Percentiles rank a stretch among this genome's conserved stretches.
Evolutionary conservation across 2,797 vertebrate genomes (phyloP).

Genomic region (Petrocephalus schoutedeni): DNA sequence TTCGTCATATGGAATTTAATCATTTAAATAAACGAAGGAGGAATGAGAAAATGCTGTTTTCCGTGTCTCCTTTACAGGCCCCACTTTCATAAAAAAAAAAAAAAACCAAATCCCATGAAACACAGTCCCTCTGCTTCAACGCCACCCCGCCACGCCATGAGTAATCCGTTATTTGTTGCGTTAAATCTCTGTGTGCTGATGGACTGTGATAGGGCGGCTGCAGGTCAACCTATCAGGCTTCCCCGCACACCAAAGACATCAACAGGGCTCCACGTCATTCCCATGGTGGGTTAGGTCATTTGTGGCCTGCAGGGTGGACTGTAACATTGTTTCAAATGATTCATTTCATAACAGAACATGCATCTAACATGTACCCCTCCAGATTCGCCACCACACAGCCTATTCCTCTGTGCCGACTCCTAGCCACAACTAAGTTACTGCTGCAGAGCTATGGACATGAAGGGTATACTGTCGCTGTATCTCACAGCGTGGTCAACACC

Average conservation of each 20-base stretch:
- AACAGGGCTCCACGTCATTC: not conserved
- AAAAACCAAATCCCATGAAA: slow-evolving; percentile 1
- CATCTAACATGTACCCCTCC: not conserved
- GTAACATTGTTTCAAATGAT: not conserved
- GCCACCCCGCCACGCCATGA: not conserved
- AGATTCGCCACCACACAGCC: not conserved
- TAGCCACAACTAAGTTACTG: not conserved
- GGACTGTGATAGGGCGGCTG: not conserved
- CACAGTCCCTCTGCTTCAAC: not conserved
- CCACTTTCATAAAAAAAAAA: slow-evolving; percentile 24
- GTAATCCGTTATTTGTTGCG: not conserved
- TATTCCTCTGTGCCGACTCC: not conserved
- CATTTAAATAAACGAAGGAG: slow-evolving; percentile 54
- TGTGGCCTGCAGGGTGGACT: not conserved
- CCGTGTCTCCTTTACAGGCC: slow-evolving; percentile 25
- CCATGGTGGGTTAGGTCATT: not conserved
- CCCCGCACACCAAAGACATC: not conserved
- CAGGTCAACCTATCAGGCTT: not conserved
- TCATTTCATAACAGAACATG: not conserved
- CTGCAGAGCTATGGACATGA: not conserved
- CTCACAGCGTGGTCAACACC: not conserved
- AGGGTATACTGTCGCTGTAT: not conserved
- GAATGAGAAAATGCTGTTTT: slow-evolving; percentile 62
- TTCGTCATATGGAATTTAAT: slow-evolving; percentile 58
- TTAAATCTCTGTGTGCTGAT: not conserved